Evolutionary conservation across 1,140 invertebrate genomes (phyloP), one percentile per base, ranked within the genome.

Genomic region (Samia ricini): DNA sequence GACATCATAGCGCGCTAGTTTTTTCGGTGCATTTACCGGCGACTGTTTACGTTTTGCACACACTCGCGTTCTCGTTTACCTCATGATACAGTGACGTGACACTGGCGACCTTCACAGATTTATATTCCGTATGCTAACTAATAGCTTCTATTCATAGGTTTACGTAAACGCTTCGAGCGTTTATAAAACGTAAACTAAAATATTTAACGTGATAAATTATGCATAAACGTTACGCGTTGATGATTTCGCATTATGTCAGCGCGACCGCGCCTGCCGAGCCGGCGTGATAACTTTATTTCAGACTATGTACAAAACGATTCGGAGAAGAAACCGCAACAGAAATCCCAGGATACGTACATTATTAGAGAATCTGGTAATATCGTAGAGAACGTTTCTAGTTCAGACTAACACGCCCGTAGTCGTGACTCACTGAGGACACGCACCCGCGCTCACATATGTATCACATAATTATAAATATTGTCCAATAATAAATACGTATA

Each of bases 21-120:
- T 84, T 86, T 89, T 86, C 65, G 66, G 77, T 84, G 85, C 85
- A 85, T 67, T 70, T 57, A 68, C 66, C 68, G 65, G 62, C 71
- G 61, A 71, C 72, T 90, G 85, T 90, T 90, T 90, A 90, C 82
- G 77, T 88, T 88, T 71, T 70, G 75, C 75, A 69, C 77, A 72
- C 74, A 77, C 70, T 63, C 72, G 48, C 60, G 52, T 33, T 49
- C 61, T 63, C 61, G 68, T 76, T 74, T 69, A 69, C 65, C 60
- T 69, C 70, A 71, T 66, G 61, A 49, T 74, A 68, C 61, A 67
- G 60, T 76, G 77, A 77, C 77, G 79, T 74, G 72, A 74, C 72
- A 66, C 62, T 62, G 61, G 36, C 73, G 81, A 77, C 85, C 83
- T 85, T 85, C 69, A 55, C 21, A 36, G 26, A 24, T 8, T 36